Evolutionary conservation across 1,140 invertebrate species (phyloP).

Genomic region (Neoseiulus cucumeris): DNA sequence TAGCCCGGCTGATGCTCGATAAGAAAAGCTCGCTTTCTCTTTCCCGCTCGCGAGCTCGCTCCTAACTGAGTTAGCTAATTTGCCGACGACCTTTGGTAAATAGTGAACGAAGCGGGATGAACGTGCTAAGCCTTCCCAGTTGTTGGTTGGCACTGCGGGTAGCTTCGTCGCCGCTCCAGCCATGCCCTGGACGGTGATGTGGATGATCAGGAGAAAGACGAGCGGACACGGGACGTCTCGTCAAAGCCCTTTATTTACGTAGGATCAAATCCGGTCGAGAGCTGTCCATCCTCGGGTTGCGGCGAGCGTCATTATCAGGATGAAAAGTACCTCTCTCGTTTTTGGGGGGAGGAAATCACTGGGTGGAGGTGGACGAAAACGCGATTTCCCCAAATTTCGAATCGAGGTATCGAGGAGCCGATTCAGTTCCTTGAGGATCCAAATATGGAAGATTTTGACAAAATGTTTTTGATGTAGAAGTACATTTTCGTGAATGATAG

Average conservation of each 20-base stretch:
- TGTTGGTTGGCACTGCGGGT: neutral
- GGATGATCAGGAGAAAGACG: neutral
- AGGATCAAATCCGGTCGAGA: neutral
- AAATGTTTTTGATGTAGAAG: too few species aligned
- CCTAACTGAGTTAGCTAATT: conserved; percentile 10
- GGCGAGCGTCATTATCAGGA: too few species aligned
- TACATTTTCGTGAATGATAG: too few species aligned
- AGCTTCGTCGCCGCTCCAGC: neutral
- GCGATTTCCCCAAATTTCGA: too few species aligned
- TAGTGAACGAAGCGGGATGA: neutral
- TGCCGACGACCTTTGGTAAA: conserved; percentile 10
- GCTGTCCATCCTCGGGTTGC: too few species aligned
- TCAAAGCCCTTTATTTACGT: conserved; percentile 9
- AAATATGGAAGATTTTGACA: too few species aligned
- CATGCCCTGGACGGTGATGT: neutral
- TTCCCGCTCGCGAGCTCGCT: neutral
- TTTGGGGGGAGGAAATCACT: too few species aligned
- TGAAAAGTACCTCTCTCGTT: too few species aligned
- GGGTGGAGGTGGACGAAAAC: too few species aligned
- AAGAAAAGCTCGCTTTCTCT: neutral
- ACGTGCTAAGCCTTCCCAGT: too few species aligned
- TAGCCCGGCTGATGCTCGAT: neutral
- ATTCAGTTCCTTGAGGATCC: too few species aligned
- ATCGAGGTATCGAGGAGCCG: too few species aligned
- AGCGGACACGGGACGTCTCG: neutral